These are phyloP conservation scores for Spondyliosoma cantharus DNA, from an alignment of 2,797 vertebrate genomes.

Conservation along the genomic window DNA sequence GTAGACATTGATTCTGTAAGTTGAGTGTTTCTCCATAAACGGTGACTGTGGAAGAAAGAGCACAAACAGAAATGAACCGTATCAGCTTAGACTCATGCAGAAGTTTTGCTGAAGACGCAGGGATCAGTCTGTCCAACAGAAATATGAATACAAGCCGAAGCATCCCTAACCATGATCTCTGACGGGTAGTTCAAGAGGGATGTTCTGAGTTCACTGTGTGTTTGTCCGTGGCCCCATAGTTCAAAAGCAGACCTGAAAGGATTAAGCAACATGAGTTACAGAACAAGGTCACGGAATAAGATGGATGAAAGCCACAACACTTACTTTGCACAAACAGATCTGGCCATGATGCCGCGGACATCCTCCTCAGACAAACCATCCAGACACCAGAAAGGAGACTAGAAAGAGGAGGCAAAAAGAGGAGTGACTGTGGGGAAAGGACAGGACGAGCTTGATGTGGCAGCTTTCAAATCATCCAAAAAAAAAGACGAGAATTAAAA, in stretches of 20 bases:
- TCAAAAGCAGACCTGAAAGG: conserved; percentile 94
- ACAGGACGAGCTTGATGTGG: too few species aligned
- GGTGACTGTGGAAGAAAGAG: conserved; percentile 80
- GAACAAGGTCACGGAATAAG: neutral
- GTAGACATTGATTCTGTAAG: conserved; percentile 95
- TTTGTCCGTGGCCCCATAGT: conserved; percentile 94
- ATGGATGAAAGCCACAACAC: conserved; percentile 55
- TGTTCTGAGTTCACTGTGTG: conserved; percentile 86
- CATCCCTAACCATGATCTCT: conserved; percentile 89
- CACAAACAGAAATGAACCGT: neutral
- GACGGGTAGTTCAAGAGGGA: conserved; percentile 89
- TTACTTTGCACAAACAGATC: conserved; percentile 99
- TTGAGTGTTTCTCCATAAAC: conserved; percentile 89
- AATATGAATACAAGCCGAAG: neutral
- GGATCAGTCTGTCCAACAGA: neutral
- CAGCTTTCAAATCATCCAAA: neutral
- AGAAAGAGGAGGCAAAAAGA: conserved; percentile 8
- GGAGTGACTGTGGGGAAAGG: neutral
- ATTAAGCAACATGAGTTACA: conserved; percentile 1
- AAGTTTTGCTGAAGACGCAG: neutral
- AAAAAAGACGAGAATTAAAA: neutral
- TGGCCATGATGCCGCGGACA: conserved; percentile 89
- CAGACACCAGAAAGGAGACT: conserved; percentile 98
- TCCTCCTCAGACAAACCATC: conserved; percentile 90
- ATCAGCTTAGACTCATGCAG: neutral